phyloP scores from a whole-genome alignment of 2,113 vertebrate species.

The Melanocharis versteri region DNA sequence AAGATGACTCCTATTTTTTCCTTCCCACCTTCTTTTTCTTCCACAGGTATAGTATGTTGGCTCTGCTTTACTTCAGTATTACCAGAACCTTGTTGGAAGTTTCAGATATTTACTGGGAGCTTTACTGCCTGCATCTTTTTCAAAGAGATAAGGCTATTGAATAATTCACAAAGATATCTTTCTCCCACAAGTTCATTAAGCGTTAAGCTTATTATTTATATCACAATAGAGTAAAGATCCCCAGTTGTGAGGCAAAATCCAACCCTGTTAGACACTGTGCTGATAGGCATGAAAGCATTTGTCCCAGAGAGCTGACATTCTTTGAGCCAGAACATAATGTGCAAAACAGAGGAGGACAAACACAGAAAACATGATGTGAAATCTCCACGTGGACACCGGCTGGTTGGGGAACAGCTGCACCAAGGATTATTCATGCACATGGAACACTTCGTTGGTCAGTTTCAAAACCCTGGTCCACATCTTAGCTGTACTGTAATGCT shows the following conservation, averaged over 20 bases:
- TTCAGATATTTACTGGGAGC: not conserved
- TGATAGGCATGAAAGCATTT: slow-evolving; percentile 28
- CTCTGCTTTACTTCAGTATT: not conserved
- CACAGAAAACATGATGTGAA: not conserved
- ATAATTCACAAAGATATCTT: slow-evolving; percentile 18
- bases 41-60: not conserved
- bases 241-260: not conserved
- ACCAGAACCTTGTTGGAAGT: not conserved
- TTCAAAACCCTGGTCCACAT: not conserved
- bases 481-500: not conserved
- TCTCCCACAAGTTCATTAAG: not conserved
- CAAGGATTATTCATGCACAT: not conserved
- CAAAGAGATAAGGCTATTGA: not conserved
- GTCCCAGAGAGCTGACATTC: not conserved
- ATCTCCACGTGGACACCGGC: not conserved
- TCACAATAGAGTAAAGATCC: not conserved
- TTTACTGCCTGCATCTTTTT: not conserved
- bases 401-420: slow-evolving; percentile 39
- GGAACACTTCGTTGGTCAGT: not conserved
- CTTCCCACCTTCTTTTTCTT: not conserved
- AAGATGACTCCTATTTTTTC: not conserved
- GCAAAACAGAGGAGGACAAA: not conserved
- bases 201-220: slow-evolving; percentile 29
- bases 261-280: not conserved
- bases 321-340: slow-evolving; percentile 36